Percentiles rank a stretch among this genome's conserved stretches.
Evolutionary conservation across 2,113 vertebrate genomes (phyloP).

Genomic region (Platysternon megacephalum): DNA sequence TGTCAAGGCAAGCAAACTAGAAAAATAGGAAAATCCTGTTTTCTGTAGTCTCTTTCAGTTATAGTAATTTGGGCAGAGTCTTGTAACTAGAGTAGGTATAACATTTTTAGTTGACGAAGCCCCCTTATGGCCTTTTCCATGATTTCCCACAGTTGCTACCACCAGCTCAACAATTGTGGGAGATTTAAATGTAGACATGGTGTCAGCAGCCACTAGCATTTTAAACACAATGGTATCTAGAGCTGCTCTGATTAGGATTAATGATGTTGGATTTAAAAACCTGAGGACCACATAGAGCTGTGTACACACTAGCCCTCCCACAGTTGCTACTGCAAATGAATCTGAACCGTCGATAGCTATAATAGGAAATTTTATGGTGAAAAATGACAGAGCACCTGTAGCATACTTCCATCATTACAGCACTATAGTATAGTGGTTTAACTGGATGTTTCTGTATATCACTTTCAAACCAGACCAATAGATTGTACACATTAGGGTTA

Average conservation of each 20-base stretch:
- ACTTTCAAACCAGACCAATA: not conserved
- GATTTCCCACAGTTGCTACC: not conserved
- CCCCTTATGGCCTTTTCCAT: not conserved
- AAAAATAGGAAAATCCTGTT: not conserved
- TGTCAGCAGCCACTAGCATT: not conserved
- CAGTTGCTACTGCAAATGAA: not conserved
- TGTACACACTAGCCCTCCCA: fast-evolving
- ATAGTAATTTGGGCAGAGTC: not conserved
- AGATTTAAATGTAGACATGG: not conserved
- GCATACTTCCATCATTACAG: not conserved
- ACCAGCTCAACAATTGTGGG: not conserved
- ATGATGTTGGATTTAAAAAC: not conserved
- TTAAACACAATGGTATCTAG: not conserved
- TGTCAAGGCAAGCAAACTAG: not conserved
- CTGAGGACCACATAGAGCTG: fast-evolving
- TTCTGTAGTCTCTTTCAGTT: not conserved
- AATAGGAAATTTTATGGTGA: not conserved
- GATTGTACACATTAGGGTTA: not conserved
- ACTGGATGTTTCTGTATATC: not conserved
- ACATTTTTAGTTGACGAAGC: not conserved
- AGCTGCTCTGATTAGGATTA: fast-evolving
- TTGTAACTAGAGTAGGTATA: not conserved
- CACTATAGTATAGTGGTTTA: not conserved
- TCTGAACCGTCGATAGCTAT: not conserved
- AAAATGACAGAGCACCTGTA: fast-evolving